Evolutionary conservation across 2,113 vertebrate species (phyloP).

Genomic region (Anas platyrhynchos): DNA sequence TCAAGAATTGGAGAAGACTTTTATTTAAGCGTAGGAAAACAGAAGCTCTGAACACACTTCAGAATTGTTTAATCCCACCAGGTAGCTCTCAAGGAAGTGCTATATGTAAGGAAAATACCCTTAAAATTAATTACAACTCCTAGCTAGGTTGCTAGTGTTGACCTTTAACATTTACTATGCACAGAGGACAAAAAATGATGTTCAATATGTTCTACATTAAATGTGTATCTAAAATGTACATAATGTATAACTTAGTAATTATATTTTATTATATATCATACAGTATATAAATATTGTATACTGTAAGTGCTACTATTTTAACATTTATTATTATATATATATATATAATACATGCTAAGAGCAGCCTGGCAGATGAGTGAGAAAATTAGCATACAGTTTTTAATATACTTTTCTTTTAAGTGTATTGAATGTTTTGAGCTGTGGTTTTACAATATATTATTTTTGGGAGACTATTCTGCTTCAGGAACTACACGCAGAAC

Average conservation of each 20-base stretch:
- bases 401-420: neutral
- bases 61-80: neutral
- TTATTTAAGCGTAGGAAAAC: neutral
- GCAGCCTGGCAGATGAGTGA: neutral
- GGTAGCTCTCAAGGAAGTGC: neutral
- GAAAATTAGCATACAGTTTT: neutral
- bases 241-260: neutral
- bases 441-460: neutral
- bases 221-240: neutral
- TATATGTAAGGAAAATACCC: neutral
- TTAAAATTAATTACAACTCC: neutral
- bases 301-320: neutral
- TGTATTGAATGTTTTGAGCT: neutral
- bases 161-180: neutral
- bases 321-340: neutral
- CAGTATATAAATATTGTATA: neutral
- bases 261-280: neutral
- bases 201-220: neutral
- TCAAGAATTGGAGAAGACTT: neutral
- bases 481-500: neutral
- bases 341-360: neutral
- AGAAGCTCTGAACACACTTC: neutral
- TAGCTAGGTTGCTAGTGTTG: neutral
- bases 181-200: neutral
- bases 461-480: neutral